These are phyloP conservation scores for Acholoe squamosa DNA, from an alignment of 2,888 invertebrate genomes.

Conservation along the genomic window DNA sequence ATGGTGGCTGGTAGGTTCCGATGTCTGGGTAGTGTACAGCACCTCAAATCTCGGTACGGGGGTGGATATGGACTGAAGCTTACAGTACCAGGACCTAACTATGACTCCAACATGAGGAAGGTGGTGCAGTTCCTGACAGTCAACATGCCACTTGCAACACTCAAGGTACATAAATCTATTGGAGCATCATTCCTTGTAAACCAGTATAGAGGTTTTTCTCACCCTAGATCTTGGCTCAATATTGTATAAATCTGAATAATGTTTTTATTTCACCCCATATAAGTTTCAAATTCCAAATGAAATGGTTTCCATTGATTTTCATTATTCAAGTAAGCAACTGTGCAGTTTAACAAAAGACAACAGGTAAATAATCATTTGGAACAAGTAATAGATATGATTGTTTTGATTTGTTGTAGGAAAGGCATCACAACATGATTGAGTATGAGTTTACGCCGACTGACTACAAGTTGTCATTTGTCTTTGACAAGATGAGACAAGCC, in stretches of 20 bases:
- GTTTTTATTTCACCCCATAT: too few relatives aligned
- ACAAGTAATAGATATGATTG: too few relatives aligned
- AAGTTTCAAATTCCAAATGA: too few relatives aligned
- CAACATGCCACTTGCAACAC: slow-evolving; percentile 48
- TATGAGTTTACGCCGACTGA: slow-evolving; percentile 57
- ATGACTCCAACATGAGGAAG: slow-evolving; percentile 53
- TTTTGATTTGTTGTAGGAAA: slow-evolving; percentile 35
- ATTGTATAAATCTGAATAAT: too few relatives aligned
- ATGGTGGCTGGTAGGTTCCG: slow-evolving; percentile 63
- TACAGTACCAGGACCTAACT: slow-evolving; percentile 49
- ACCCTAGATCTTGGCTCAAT: too few relatives aligned
- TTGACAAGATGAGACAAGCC: slow-evolving; percentile 56
- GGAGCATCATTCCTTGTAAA: too few relatives aligned
- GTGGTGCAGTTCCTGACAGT: slow-evolving; percentile 43
- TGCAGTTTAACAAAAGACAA: too few relatives aligned
- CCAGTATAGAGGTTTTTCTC: too few relatives aligned
- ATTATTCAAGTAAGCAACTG: too few relatives aligned
- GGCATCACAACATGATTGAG: slow-evolving; percentile 57
- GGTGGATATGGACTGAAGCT: slow-evolving; percentile 62
- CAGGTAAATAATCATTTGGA: too few relatives aligned
- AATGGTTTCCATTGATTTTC: neutral
- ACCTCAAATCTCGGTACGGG: slow-evolving; percentile 63
- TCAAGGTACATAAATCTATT: slow-evolving; percentile 49
- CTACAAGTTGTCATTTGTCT: slow-evolving; percentile 53
- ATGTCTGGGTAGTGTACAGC: slow-evolving; percentile 65